phyloP scores from a whole-genome alignment of 2,888 invertebrate species.

The Frankliniella fusca region DNA sequence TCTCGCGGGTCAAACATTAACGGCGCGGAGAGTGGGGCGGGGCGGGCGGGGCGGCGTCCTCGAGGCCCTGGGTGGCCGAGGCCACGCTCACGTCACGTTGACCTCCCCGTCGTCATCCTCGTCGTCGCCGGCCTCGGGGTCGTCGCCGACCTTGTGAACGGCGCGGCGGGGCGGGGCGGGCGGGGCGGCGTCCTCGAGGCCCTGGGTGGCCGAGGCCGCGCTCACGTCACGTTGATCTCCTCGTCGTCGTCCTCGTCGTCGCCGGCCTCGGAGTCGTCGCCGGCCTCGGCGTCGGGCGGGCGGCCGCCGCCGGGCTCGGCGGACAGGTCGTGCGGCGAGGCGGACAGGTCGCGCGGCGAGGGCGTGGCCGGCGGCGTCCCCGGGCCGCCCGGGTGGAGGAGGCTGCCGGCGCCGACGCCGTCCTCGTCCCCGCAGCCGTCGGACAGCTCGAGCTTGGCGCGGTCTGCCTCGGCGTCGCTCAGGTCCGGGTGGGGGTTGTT shows the following conservation, averaged over 20 bases:
- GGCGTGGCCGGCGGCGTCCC: constrained; percentile 2
- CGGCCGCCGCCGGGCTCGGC: constrained; percentile 37
- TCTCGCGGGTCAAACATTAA: constrained; percentile 1
- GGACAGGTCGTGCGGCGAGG: constrained; percentile 44
- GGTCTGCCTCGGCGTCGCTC: constrained; percentile 85
- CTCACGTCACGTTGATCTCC: constrained; percentile 84
- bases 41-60: neutral
- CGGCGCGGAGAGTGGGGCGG: neutral
- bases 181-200: neutral
- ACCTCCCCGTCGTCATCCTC: constrained; percentile 77
- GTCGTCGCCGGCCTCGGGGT: constrained; percentile 57
- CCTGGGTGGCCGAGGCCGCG: neutral
- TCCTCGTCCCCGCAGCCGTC: constrained; percentile 12
- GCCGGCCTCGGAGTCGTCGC: constrained; percentile 53
- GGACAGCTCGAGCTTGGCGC: constrained; percentile 60
- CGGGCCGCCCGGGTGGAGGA: neutral
- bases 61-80: neutral
- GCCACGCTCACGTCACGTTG: constrained; percentile 69
- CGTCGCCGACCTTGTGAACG: constrained; percentile 50
- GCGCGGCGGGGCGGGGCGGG: neutral
- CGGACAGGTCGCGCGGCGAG: neutral
- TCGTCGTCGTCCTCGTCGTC: constrained; percentile 70
- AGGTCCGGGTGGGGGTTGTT: constrained; percentile 94
- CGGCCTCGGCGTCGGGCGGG: constrained; percentile 48
- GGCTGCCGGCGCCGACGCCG: neutral